These are phyloP conservation scores for Archips xylosteana DNA, from an alignment of 2,888 invertebrate genomes.

Conservation along the genomic window DNA sequence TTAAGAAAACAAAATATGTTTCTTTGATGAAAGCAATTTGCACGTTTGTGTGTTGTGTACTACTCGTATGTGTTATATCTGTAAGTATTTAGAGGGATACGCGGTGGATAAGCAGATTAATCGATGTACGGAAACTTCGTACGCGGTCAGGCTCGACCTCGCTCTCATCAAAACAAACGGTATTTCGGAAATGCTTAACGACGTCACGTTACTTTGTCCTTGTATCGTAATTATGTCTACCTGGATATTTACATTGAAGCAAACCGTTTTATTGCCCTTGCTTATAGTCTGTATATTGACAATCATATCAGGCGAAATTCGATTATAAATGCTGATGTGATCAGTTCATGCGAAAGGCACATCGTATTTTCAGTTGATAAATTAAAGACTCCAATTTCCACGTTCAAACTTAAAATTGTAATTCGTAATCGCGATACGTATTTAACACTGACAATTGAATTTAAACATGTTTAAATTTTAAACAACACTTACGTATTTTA, in stretches of 20 bases:
- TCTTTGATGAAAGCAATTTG: background rate
- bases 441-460: background rate
- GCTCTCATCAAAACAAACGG: constrained; percentile 30
- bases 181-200: constrained; percentile 20
- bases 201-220: constrained; percentile 6
- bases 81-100: constrained; percentile 12
- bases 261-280: background rate
- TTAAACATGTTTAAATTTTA: background rate
- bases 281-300: too few species aligned
- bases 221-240: background rate
- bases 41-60: background rate
- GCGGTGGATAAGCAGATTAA: constrained; percentile 30
- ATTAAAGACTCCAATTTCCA: too few species aligned
- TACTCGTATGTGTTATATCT: background rate
- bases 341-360: too few species aligned
- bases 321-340: too few species aligned
- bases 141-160: constrained; percentile 12
- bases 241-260: background rate
- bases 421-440: too few species aligned
- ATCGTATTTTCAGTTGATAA: too few species aligned
- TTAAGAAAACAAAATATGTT: too few species aligned
- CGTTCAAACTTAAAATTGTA: background rate
- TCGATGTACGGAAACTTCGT: constrained; percentile 35
- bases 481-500: background rate
- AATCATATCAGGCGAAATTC: too few species aligned